Percentiles rank a stretch among this genome's conserved stretches.
Conservation (phyloP, 2,888 invertebrate genomes). For the Bugula neritina region DNA sequence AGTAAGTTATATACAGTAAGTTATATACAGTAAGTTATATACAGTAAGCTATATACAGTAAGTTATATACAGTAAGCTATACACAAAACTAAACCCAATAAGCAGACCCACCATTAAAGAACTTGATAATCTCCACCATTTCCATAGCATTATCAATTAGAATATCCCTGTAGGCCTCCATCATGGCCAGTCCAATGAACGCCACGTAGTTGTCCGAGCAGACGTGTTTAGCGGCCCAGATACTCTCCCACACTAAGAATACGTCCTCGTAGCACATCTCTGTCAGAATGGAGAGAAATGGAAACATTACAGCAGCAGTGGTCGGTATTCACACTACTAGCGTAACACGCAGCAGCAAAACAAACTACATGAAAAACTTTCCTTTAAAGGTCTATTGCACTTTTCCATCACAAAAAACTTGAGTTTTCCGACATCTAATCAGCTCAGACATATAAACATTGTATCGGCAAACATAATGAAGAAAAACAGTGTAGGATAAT, state of each 20-base stretch:
- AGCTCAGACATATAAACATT: no score
- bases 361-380: background rate
- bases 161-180: slow-evolving; percentile 88
- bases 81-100: background rate
- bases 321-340: background rate
- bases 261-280: slow-evolving; percentile 88
- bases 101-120: slow-evolving; percentile 91
- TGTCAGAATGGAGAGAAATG: slow-evolving; percentile 41
- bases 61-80: background rate
- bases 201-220: slow-evolving; percentile 84
- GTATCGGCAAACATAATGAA: no score
- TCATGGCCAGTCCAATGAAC: slow-evolving; percentile 82
- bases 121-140: slow-evolving; percentile 95
- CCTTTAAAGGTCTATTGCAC: no score
- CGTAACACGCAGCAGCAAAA: background rate
- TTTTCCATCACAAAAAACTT: no score
- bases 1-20: background rate
- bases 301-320: background rate
- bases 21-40: background rate
- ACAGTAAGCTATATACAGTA: background rate
- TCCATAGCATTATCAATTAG: slow-evolving; percentile 93
- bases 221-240: slow-evolving; percentile 85
- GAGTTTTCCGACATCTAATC: no score
- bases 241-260: slow-evolving; percentile 86
- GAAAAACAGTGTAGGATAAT: no score